Percentiles rank a stretch among this genome's conserved stretches.
Conservation (phyloP, 1,140 invertebrate genomes). For the Neomicropteryx cornuta region DNA sequence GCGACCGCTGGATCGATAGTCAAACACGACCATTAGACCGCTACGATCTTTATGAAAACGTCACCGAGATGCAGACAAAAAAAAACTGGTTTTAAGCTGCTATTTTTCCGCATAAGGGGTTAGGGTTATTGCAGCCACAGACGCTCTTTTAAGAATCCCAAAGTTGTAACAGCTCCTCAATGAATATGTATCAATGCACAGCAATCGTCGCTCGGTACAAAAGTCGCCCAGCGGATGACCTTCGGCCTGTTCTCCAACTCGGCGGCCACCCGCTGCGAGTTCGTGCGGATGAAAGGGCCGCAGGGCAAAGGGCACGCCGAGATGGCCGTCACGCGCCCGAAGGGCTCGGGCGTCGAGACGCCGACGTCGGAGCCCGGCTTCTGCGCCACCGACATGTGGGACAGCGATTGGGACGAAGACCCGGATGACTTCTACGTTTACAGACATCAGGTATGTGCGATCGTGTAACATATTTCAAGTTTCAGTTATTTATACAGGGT, state of each 20-base stretch:
- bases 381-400: constrained; percentile 74
- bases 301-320: constrained; percentile 94
- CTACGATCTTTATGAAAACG: too few relatives aligned
- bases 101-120: too few relatives aligned
- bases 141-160: too few relatives aligned
- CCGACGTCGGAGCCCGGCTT: constrained; percentile 88
- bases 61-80: too few relatives aligned
- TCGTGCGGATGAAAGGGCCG: constrained; percentile 95
- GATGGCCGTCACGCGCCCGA: constrained; percentile 91
- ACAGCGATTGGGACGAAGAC: constrained; percentile 77
- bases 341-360: constrained; percentile 85
- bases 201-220: constrained; percentile 87
- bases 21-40: too few relatives aligned
- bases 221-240: constrained; percentile 93
- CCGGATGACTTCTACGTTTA: constrained; percentile 75
- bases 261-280: constrained; percentile 82
- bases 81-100: too few relatives aligned
- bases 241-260: constrained; percentile 72
- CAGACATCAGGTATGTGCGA: constrained; percentile 68
- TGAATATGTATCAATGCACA: too few relatives aligned
- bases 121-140: too few relatives aligned
- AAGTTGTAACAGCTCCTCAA: too few relatives aligned
- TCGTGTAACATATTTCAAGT: too few relatives aligned
- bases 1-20: too few relatives aligned
- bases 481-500: too few relatives aligned